These are phyloP conservation scores for Probaryconus sp. DNA, from an alignment of 1,140 invertebrate genomes.

Conservation along the genomic window DNA sequence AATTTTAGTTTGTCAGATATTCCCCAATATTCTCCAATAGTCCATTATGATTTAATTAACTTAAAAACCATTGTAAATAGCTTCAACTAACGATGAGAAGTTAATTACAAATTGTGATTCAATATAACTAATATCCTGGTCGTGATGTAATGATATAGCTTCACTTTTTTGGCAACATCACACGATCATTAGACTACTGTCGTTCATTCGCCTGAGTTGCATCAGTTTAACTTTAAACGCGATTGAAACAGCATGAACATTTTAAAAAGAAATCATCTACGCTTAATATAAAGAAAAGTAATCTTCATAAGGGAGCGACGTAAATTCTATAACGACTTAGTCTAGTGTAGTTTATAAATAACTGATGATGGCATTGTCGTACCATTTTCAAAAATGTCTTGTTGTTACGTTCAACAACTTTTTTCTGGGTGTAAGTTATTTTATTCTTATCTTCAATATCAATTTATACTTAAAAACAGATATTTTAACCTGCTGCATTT, in stretches of 20 bases:
- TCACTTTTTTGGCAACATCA: constrained; percentile 27
- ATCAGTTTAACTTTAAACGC: constrained; percentile 28
- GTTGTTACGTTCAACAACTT: constrained; percentile 46
- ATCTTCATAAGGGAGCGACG: too few species aligned
- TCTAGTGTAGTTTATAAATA: constrained; percentile 52
- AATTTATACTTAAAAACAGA: background rate
- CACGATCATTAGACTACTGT: constrained; percentile 32
- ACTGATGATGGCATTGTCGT: constrained; percentile 56
- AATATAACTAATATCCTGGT: background rate
- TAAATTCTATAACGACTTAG: constrained; percentile 7
- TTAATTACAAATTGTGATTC: too few species aligned
- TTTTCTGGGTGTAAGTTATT: constrained; percentile 43
- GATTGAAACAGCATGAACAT: constrained; percentile 29
- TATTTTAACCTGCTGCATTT: too few species aligned
- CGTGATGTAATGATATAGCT: constrained; percentile 27
- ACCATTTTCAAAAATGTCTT: constrained; percentile 46
- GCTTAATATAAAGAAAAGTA: too few species aligned
- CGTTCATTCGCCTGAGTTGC: constrained; percentile 28
- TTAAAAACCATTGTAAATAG: too few species aligned
- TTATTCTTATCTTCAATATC: constrained; percentile 2
- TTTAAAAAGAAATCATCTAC: too few species aligned
- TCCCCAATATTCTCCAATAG: too few species aligned
- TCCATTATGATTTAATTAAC: too few species aligned
- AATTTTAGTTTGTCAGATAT: too few species aligned
- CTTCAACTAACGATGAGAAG: too few species aligned